Conservation (phyloP, 2,888 invertebrate species). For the Horisme vitalbata region DNA sequence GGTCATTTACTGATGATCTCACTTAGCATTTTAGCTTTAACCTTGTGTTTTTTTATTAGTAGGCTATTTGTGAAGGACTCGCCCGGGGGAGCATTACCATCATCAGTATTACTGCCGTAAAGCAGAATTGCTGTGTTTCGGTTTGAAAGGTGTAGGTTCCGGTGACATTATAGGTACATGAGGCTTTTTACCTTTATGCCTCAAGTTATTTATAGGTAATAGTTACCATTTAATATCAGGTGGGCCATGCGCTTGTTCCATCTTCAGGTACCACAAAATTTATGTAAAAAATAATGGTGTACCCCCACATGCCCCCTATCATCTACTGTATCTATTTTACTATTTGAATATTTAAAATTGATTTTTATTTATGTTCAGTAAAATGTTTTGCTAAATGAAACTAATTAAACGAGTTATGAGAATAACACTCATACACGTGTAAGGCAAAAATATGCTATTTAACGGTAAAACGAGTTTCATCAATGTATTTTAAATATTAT, state of each 20-base stretch:
- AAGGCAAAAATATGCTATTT: conserved; percentile 7
- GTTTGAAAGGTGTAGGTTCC: too few relatives aligned
- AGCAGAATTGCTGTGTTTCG: too few relatives aligned
- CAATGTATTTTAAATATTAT: conserved; percentile 3
- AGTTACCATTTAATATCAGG: too few relatives aligned
- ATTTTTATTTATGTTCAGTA: conserved; percentile 6
- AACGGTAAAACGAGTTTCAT: conserved; percentile 19
- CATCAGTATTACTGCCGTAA: too few relatives aligned
- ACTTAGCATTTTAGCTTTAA: too few relatives aligned
- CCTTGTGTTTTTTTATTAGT: too few relatives aligned
- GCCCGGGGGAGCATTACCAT: too few relatives aligned
- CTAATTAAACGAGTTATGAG: conserved; percentile 7
- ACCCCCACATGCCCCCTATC: conserved; percentile 37
- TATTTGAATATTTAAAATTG: conserved; percentile 42
- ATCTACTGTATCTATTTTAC: conserved; percentile 40
- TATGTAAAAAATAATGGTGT: conserved; percentile 41
- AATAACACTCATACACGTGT: conserved; percentile 8
- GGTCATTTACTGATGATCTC: background rate
- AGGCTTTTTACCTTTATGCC: too few relatives aligned
- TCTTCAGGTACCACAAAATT: conserved; percentile 58
- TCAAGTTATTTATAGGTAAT: too few relatives aligned
- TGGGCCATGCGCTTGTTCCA: conserved; percentile 15
- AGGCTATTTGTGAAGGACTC: too few relatives aligned
- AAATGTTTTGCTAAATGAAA: conserved; percentile 25
- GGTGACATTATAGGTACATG: too few relatives aligned